A percentile compares a stretch with the other conserved stretches of the same genome.
Evolutionary conservation across 2,888 invertebrate species (phyloP).

Genomic region (Temnothorax ravouxi): DNA sequence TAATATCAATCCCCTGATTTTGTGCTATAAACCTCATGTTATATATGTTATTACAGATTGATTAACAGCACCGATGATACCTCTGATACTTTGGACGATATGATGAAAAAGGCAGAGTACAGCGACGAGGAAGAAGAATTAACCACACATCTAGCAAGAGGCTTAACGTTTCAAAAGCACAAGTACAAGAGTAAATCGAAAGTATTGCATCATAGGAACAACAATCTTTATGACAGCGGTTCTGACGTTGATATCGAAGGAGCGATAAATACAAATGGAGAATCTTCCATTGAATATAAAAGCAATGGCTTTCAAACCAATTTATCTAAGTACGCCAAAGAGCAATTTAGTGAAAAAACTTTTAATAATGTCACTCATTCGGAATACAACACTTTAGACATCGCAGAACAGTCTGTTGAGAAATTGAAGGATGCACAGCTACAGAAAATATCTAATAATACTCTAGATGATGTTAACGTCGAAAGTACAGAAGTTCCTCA

Average conservation of each 20-base stretch:
- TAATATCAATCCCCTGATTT: background rate
- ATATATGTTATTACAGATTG: slow-evolving; percentile 66
- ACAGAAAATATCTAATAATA: slow-evolving; percentile 3
- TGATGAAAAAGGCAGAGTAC: slow-evolving; percentile 17
- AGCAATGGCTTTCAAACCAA: slow-evolving; percentile 42
- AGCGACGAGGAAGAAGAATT: slow-evolving; percentile 44
- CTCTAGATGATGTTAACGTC: background rate
- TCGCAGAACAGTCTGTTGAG: background rate
- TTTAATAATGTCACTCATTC: background rate
- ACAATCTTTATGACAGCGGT: slow-evolving; percentile 61
- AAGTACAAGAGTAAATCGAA: slow-evolving; percentile 47
- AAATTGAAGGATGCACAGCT: background rate
- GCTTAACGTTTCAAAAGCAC: slow-evolving; percentile 47
- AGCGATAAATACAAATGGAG: slow-evolving; percentile 49
- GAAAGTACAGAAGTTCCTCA: background rate
- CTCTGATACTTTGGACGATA: slow-evolving; percentile 47
- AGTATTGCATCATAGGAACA: slow-evolving; percentile 23
- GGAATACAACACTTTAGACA: background rate
- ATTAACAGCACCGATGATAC: slow-evolving; percentile 62
- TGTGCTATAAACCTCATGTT: background rate
- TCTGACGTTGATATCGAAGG: slow-evolving; percentile 63
- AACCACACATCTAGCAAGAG: slow-evolving; percentile 27
- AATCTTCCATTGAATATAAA: slow-evolving; percentile 34
- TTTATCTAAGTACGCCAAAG: slow-evolving; percentile 24
- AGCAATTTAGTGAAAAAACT: slow-evolving; percentile 31